Percentiles rank a stretch among this genome's conserved stretches.
These are phyloP conservation scores for Macropus fuliginosus DNA, from an alignment of 2,797 vertebrate genomes.

Conservation along the genomic window DNA sequence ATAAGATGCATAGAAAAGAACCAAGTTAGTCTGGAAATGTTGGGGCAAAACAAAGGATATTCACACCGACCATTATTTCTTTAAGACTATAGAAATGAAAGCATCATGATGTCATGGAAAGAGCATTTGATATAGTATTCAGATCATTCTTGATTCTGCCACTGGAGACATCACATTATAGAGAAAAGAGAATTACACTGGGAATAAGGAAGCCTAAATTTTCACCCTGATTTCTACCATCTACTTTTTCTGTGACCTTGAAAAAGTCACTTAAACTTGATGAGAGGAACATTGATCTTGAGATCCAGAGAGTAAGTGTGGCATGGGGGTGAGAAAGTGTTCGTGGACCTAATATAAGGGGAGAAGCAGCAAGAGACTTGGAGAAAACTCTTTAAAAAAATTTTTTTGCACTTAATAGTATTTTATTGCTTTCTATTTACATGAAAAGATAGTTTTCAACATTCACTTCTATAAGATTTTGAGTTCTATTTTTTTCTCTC, in stretches of 20 bases:
- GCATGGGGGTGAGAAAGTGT: not conserved
- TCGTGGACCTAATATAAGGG: not conserved
- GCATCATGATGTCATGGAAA: not conserved
- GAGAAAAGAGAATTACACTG: not conserved
- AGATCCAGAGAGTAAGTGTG: not conserved
- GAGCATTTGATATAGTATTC: not conserved
- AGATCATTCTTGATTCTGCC: not conserved
- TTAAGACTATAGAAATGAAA: not conserved
- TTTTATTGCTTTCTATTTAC: too few relatives aligned
- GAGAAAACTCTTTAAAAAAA: not conserved
- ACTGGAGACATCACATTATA: not conserved
- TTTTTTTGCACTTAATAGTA: too few relatives aligned
- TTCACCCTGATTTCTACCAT: not conserved
- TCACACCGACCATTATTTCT: not conserved
- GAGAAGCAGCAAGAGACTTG: not conserved
- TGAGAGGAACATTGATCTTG: not conserved
- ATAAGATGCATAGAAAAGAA: not conserved
- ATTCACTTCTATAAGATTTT: too few relatives aligned
- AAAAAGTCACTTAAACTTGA: not conserved
- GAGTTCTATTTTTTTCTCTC: too few relatives aligned
- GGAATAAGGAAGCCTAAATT: not conserved
- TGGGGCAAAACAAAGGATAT: not conserved
- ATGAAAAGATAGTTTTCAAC: too few relatives aligned
- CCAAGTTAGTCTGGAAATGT: not conserved
- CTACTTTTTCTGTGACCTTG: not conserved